Conservation (phyloP, 1,140 invertebrate genomes). For the Galleria mellonella region DNA sequence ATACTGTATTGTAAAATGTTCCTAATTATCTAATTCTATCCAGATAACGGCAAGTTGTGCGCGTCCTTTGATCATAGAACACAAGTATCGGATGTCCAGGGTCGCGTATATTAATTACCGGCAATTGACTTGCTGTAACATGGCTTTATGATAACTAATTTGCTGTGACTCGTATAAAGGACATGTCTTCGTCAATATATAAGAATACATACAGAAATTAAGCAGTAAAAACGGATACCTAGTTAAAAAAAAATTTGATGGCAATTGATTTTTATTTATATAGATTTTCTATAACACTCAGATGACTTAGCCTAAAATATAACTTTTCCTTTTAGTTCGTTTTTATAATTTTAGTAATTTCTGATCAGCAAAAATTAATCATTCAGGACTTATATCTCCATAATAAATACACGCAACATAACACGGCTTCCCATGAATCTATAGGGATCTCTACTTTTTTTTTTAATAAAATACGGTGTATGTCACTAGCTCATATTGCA, state of each 20-base stretch:
- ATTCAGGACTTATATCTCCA: no score
- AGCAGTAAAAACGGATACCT: not conserved
- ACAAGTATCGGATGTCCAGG: constrained; percentile 10
- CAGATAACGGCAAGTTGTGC: not conserved
- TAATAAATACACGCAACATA: no score
- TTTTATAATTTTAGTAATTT: no score
- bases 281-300: not conserved
- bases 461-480: no score
- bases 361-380: no score
- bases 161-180: not conserved
- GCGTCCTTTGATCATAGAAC: constrained; percentile 1
- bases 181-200: not conserved
- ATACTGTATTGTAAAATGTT: no score
- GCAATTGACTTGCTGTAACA: constrained; percentile 5
- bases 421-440: no score
- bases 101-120: constrained; percentile 9
- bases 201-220: not conserved
- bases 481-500: no score
- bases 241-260: not conserved
- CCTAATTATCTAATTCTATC: no score
- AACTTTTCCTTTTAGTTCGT: no score
- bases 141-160: not conserved
- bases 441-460: no score
- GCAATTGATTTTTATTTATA: not conserved
- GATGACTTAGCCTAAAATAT: no score